Evolutionary conservation across 1,140 invertebrate species (phyloP).

Genomic region (Elysia chlorotica): DNA sequence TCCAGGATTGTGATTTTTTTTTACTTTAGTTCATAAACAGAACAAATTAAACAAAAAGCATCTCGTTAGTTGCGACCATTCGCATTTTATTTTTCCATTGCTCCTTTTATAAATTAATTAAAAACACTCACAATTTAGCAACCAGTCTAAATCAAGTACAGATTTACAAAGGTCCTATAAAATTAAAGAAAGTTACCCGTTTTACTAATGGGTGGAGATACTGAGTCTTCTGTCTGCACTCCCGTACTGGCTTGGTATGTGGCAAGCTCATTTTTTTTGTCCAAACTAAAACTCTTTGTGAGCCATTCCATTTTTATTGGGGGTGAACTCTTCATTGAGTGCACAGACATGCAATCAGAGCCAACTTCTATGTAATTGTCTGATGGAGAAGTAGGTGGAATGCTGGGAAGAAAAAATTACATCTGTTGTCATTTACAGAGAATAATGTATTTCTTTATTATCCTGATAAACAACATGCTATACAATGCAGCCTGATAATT

Average conservation of each 20-base stretch:
- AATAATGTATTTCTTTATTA: too few species aligned
- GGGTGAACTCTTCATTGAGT: neutral
- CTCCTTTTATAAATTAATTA: neutral
- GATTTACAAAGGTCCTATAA: neutral
- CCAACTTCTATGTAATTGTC: slow-evolving; percentile 16
- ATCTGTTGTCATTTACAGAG: too few species aligned
- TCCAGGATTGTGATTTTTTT: too few species aligned
- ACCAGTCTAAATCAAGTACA: neutral
- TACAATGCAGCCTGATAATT: too few species aligned
- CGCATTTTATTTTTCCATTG: neutral
- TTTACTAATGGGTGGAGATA: neutral
- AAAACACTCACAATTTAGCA: neutral
- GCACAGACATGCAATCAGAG: neutral
- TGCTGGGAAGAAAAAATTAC: too few species aligned
- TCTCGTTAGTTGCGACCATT: neutral
- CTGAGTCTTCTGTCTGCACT: slow-evolving; percentile 12
- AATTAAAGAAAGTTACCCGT: slow-evolving; percentile 5
- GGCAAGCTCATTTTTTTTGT: slow-evolving; percentile 3
- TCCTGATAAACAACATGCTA: too few species aligned
- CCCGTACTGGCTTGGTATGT: slow-evolving; percentile 1
- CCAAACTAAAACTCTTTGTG: slow-evolving; percentile 2
- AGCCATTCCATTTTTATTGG: slow-evolving; percentile 8
- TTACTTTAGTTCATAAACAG: too few species aligned
- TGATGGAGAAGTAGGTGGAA: slow-evolving; percentile 14
- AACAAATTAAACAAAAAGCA: too few species aligned